These are phyloP conservation scores for Horisme vitalbata DNA, from an alignment of 2,888 invertebrate genomes.

Conservation along the genomic window DNA sequence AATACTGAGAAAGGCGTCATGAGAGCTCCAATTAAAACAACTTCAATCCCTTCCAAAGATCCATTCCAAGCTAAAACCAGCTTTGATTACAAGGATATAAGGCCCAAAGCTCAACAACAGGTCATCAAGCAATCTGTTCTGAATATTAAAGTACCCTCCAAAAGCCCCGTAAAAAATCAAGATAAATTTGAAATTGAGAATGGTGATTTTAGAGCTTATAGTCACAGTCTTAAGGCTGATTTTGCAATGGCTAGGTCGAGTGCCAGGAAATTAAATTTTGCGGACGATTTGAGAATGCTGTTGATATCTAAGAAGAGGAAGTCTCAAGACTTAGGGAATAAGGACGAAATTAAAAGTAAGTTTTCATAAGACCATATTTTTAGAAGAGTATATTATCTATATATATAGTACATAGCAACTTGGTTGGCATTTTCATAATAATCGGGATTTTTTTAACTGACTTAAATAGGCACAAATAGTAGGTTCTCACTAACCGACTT, in stretches of 20 bases:
- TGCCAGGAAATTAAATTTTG: no score
- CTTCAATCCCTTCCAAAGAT: no score
- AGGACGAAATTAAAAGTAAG: neutral
- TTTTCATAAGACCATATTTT: no score
- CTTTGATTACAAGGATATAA: slow-evolving; percentile 2
- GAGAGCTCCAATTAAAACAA: no score
- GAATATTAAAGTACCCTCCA: slow-evolving; percentile 18
- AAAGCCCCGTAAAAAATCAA: slow-evolving; percentile 18
- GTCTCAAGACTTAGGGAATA: slow-evolving; percentile 14
- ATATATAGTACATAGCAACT: no score
- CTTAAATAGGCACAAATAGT: no score
- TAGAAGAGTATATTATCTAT: no score
- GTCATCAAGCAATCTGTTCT: slow-evolving; percentile 20
- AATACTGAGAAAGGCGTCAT: no score
- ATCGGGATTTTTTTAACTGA: no score
- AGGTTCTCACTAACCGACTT: no score
- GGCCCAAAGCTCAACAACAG: slow-evolving; percentile 2
- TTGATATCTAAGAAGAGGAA: slow-evolving; percentile 47
- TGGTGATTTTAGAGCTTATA: neutral
- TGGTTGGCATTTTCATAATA: no score
- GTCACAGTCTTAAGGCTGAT: neutral
- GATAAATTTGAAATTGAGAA: neutral
- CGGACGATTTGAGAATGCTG: slow-evolving; percentile 47
- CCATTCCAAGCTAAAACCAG: neutral
- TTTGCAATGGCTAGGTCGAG: neutral